phyloP scores from a whole-genome alignment of 2,888 invertebrate species.

The Conistra vaccinii region DNA sequence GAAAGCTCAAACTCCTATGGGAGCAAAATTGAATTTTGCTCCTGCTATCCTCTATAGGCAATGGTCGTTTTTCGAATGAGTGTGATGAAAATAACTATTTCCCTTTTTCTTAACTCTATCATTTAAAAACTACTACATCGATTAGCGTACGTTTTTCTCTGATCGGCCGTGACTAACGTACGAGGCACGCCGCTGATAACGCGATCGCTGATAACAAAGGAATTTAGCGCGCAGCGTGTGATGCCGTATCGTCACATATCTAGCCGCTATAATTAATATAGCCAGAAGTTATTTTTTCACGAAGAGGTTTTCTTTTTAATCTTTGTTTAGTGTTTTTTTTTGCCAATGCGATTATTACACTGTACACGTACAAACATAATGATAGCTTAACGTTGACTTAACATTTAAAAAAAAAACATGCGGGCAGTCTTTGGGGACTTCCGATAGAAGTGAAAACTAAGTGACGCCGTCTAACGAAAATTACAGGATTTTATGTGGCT shows the following conservation, averaged over 20 bases:
- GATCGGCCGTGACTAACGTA: conserved; percentile 33
- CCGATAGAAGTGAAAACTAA: too few relatives aligned
- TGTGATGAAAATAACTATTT: too few relatives aligned
- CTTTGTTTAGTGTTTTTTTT: background rate
- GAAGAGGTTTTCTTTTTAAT: background rate
- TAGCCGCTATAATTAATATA: conserved; percentile 2
- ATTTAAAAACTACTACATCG: background rate
- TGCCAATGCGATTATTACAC: background rate
- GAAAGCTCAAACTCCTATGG: too few relatives aligned
- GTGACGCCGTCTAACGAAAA: too few relatives aligned
- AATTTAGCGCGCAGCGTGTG: conserved; percentile 40
- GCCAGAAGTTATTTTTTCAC: background rate
- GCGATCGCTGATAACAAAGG: conserved; percentile 33
- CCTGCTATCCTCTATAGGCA: too few relatives aligned
- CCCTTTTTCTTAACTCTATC: background rate
- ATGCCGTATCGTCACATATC: conserved; percentile 26
- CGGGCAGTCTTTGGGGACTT: too few relatives aligned
- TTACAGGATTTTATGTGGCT: too few relatives aligned
- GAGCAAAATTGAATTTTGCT: too few relatives aligned
- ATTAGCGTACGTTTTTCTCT: conserved; percentile 14
- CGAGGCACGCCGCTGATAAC: conserved; percentile 39
- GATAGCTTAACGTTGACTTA: background rate
- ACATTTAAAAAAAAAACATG: too few relatives aligned
- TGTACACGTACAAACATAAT: background rate
- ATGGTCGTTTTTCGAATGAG: too few relatives aligned